These are phyloP conservation scores for Lasioglossum baleicum DNA, from an alignment of 1,140 invertebrate genomes.

Conservation along the genomic window DNA sequence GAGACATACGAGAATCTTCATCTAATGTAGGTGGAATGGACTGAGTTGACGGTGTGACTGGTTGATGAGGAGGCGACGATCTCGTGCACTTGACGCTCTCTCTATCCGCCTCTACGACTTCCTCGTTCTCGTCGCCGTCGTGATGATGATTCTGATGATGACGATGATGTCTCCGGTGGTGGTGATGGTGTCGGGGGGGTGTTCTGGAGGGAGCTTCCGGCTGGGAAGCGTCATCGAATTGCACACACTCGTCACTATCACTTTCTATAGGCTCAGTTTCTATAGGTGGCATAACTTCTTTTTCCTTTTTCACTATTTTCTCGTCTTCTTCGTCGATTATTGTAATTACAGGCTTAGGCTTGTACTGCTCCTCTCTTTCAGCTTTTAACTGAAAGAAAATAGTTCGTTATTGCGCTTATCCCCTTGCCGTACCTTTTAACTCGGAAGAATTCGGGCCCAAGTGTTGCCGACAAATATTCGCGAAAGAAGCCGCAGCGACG, in stretches of 20 bases:
- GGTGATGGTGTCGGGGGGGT: constrained; percentile 75
- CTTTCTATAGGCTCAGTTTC: constrained; percentile 86
- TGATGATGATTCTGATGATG: constrained; percentile 79
- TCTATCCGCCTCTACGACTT: constrained; percentile 65
- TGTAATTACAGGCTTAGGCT: constrained; percentile 87
- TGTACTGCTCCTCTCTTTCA: constrained; percentile 91
- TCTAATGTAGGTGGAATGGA: constrained; percentile 68
- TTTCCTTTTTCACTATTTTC: constrained; percentile 77
- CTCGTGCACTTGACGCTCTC: constrained; percentile 73
- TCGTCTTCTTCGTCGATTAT: constrained; percentile 80
- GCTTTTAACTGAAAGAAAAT: constrained; percentile 81
- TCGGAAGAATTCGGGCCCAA: too few species aligned
- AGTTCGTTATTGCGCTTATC: neutral
- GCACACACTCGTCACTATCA: constrained; percentile 79
- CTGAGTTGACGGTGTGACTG: constrained; percentile 57
- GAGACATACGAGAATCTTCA: constrained; percentile 77
- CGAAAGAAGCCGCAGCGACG: too few species aligned
- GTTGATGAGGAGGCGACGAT: constrained; percentile 60
- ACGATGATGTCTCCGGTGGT: constrained; percentile 77
- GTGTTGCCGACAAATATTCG: too few species aligned
- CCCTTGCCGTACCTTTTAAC: too few species aligned
- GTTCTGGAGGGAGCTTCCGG: constrained; percentile 73
- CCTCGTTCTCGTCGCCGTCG: constrained; percentile 76
- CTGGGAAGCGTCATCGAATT: constrained; percentile 73
- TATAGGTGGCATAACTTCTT: constrained; percentile 81